A percentile compares a stretch with the other conserved stretches of the same genome.
phyloP scores from a whole-genome alignment of 2,113 vertebrate genomes.

The Rhinopomastus cyanomelas region DNA sequence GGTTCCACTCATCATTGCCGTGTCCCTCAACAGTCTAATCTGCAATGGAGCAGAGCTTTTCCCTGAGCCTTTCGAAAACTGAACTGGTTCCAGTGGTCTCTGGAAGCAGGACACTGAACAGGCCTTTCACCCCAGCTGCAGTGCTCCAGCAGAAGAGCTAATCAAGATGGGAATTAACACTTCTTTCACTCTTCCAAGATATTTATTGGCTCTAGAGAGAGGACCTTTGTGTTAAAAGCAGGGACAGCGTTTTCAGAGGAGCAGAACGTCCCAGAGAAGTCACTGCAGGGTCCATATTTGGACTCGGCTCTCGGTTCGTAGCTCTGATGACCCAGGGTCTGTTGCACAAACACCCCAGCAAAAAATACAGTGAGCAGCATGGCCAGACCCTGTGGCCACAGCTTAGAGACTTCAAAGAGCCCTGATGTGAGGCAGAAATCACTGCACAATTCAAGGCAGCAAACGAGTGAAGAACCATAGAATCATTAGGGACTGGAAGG shows the following conservation, averaged over 20 bases:
- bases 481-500: too few species aligned
- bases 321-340: rapidly evolving
- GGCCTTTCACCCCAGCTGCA: neutral
- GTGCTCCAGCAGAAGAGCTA: neutral
- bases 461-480: neutral
- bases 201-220: neutral
- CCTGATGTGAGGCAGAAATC: neutral
- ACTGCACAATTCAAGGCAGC: neutral
- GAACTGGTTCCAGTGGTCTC: conserved; percentile 15
- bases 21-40: neutral
- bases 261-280: neutral
- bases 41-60: neutral
- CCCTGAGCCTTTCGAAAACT: conserved; percentile 4
- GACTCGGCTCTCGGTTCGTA: neutral
- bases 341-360: neutral
- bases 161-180: conserved; percentile 10
- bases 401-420: neutral
- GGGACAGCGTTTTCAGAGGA: neutral
- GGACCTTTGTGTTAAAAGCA: neutral
- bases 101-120: conserved; percentile 17
- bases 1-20: neutral
- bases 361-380: neutral
- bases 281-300: neutral
- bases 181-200: neutral
- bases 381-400: neutral